phyloP scores from a whole-genome alignment of 2,113 vertebrate genomes.

The Steatornis caripensis region DNA sequence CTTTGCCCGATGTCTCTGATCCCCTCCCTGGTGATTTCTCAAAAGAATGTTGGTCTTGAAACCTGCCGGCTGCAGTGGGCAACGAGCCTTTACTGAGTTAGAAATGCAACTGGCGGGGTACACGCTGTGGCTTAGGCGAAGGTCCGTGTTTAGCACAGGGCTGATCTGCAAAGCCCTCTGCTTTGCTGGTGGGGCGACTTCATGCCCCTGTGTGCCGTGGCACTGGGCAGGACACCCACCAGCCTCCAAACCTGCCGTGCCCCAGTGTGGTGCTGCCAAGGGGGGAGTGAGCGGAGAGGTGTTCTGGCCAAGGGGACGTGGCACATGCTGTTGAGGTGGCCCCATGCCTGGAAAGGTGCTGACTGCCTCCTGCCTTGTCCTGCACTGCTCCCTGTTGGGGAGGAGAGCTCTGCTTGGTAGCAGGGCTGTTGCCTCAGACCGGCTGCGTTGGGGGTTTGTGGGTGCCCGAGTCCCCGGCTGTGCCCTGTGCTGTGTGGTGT shows the following conservation, averaged over 20 bases:
- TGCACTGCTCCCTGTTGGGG: not conserved
- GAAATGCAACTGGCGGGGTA: not conserved
- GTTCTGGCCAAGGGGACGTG: not conserved
- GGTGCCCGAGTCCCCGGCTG: fast-evolving
- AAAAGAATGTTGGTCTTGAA: not conserved
- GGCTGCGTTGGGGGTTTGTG: not conserved
- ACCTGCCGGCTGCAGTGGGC: no score
- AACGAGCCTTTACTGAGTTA: not conserved
- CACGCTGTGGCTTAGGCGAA: fast-evolving
- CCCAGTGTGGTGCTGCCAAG: not conserved
- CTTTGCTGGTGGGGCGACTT: not conserved
- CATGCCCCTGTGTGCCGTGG: not conserved
- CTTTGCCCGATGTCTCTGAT: not conserved
- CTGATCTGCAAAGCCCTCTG: not conserved
- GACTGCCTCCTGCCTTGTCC: not conserved
- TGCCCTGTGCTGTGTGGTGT: not conserved
- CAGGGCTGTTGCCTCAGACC: not conserved
- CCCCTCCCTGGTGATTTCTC: not conserved
- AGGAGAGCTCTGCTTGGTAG: not conserved
- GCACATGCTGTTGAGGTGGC: no score
- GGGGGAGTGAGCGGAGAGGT: fast-evolving
- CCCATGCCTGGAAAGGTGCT: not conserved
- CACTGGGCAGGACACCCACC: not conserved
- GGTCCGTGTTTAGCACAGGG: not conserved
- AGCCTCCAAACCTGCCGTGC: not conserved